phyloP scores from a whole-genome alignment of 2,888 invertebrate genomes.

The Caenorhabditis sp. region DNA sequence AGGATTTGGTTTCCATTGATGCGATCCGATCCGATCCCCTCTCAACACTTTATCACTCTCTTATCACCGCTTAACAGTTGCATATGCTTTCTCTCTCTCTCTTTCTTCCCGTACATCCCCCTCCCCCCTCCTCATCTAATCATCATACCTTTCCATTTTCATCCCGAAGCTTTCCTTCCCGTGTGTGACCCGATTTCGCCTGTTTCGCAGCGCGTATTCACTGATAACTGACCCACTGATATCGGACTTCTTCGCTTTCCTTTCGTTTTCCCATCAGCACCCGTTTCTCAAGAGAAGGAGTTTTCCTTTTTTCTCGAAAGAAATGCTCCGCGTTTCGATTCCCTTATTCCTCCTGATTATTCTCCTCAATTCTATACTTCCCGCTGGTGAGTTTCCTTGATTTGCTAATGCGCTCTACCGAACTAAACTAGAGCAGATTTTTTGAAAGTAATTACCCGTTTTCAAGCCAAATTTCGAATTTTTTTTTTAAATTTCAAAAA shows the following conservation, averaged over 20 bases:
- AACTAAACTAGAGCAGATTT: too few species aligned
- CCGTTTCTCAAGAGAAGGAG: too few species aligned
- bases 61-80: constrained; percentile 27
- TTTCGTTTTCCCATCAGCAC: neutral
- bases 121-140: too few species aligned
- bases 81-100: constrained; percentile 33
- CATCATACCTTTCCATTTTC: constrained; percentile 31
- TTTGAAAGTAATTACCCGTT: too few species aligned
- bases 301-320: neutral
- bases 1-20: too few species aligned
- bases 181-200: constrained; percentile 45
- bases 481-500: neutral
- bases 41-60: too few species aligned
- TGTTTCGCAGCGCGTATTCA: neutral
- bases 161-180: constrained; percentile 16
- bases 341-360: too few species aligned
- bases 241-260: constrained; percentile 5
- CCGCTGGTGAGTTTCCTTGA: constrained; percentile 4
- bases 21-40: neutral
- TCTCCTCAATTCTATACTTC: constrained; percentile 12
- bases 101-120: constrained; percentile 1
- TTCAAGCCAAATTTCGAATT: neutral
- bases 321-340: constrained; percentile 19
- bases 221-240: constrained; percentile 54
- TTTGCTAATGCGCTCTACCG: too few species aligned